Conservation (phyloP, 2,797 vertebrate genomes). For the Melopsittacus undulatus region DNA sequence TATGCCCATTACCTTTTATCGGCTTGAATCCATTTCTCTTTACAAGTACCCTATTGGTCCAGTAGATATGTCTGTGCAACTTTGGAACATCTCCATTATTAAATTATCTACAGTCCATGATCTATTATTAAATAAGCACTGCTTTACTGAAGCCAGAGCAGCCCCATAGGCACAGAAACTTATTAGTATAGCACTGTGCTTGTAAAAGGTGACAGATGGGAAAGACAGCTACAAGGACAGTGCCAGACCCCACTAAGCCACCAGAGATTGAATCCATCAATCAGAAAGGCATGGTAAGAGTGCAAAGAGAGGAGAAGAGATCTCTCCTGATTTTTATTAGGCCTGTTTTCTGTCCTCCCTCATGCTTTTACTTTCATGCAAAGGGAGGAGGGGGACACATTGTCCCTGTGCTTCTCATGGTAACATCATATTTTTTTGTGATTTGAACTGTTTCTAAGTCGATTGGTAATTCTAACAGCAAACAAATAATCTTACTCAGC, state of each 20-base stretch:
- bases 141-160: constrained; percentile 13
- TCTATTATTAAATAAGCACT: constrained; percentile 33
- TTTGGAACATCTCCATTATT: constrained; percentile 21
- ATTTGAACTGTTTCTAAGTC: not conserved
- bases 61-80: not conserved
- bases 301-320: not conserved
- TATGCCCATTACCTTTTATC: not conserved
- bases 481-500: not conserved
- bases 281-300: constrained; percentile 6
- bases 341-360: not conserved
- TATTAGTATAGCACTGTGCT: not conserved
- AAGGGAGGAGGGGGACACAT: not conserved
- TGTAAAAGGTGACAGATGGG: constrained; percentile 53
- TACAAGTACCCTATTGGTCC: not conserved
- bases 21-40: not conserved
- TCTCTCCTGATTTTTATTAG: not conserved
- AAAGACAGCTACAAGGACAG: constrained; percentile 35
- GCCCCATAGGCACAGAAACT: not conserved
- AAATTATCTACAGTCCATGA: constrained; percentile 29
- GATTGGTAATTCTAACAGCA: not conserved
- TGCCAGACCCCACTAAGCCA: constrained; percentile 17
- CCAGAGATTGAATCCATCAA: constrained; percentile 56
- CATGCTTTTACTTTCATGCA: not conserved
- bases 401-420: not conserved
- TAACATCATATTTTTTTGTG: not conserved